Evolutionary conservation across 2,113 vertebrate species (phyloP).

Genomic region (Catharus bicknelli): DNA sequence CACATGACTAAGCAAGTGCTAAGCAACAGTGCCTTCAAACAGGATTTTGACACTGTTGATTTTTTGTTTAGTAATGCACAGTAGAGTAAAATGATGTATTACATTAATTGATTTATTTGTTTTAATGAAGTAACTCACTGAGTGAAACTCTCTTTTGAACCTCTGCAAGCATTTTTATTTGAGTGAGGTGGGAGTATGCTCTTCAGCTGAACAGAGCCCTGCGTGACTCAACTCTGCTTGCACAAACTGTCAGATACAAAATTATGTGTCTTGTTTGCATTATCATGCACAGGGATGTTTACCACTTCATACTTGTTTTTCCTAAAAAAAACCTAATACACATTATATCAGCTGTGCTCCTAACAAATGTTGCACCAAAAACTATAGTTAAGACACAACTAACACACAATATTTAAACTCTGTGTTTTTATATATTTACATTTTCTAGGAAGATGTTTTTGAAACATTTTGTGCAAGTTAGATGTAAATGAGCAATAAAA

Average conservation of each 20-base stretch:
- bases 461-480: slow-evolving; percentile 32
- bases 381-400: not conserved
- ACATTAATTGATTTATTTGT: not conserved
- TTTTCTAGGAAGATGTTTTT: slow-evolving; percentile 18
- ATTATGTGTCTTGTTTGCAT: not conserved
- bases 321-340: not conserved
- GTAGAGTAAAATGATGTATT: not conserved
- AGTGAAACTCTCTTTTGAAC: not conserved
- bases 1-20: not conserved
- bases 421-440: slow-evolving; percentile 4
- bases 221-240: not conserved
- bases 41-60: not conserved
- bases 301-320: not conserved
- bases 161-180: not conserved
- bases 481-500: slow-evolving; percentile 50
- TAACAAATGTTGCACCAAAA: not conserved
- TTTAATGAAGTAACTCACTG: not conserved
- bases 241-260: not conserved
- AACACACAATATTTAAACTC: not conserved
- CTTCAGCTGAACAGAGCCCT: not conserved
- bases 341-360: not conserved
- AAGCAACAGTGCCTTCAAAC: not conserved
- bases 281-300: not conserved
- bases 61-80: not conserved
- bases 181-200: not conserved